Conservation (phyloP, 2,113 vertebrate genomes). For the Cathartes aura region DNA sequence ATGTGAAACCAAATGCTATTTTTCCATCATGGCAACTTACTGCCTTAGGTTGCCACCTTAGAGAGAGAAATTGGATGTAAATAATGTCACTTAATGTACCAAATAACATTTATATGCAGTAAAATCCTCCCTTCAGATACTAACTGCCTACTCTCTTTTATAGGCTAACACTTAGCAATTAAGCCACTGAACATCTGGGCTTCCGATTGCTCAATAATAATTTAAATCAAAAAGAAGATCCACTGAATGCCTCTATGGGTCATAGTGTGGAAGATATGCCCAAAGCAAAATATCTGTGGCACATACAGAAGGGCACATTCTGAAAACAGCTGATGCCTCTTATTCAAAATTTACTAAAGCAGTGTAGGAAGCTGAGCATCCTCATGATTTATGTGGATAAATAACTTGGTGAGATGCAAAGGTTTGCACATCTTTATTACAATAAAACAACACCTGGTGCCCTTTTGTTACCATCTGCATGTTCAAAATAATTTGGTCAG, state of each 20-base stretch:
- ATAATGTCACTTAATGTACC: conserved; percentile 52
- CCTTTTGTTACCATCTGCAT: conserved; percentile 65
- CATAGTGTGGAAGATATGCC: conserved; percentile 34
- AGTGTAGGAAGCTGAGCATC: conserved; percentile 31
- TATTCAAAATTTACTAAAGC: conserved; percentile 57
- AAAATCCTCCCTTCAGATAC: conserved; percentile 49
- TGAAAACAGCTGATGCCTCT: conserved; percentile 62
- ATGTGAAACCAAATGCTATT: background rate
- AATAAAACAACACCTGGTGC: conserved; percentile 70
- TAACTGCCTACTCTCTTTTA: conserved; percentile 46
- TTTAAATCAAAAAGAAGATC: conserved; percentile 53
- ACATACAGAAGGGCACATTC: conserved; percentile 14
- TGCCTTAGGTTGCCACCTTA: conserved; percentile 9
- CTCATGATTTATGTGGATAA: conserved; percentile 50
- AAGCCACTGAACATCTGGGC: conserved; percentile 58
- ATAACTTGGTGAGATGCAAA: conserved; percentile 54
- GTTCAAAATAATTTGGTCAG: conserved; percentile 65
- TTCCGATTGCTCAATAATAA: conserved; percentile 14
- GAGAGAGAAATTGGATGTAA: conserved; percentile 40
- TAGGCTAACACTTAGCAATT: conserved; percentile 34
- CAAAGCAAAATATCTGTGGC: conserved; percentile 48
- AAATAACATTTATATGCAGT: conserved; percentile 40
- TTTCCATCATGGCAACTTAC: background rate
- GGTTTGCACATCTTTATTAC: conserved; percentile 70
- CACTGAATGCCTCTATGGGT: conserved; percentile 39